phyloP scores from a whole-genome alignment of 2,113 vertebrate genomes.

The Hyaena hyaena region DNA sequence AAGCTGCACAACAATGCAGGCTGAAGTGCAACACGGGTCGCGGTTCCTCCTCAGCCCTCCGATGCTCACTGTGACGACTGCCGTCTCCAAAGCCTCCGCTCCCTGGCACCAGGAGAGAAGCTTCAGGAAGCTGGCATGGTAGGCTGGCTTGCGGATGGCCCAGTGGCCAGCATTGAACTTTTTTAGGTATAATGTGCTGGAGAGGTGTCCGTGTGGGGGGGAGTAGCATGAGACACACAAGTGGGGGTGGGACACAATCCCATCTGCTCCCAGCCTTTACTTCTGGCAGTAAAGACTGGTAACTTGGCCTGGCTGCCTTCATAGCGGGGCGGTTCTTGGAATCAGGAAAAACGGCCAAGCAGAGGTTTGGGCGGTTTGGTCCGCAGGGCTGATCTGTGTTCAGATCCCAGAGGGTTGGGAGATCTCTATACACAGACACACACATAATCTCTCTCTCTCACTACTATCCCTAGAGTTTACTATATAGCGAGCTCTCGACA shows the following conservation, averaged over 20 bases:
- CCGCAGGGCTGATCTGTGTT: not conserved
- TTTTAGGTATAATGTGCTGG: not conserved
- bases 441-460: not conserved
- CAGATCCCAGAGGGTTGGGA: not conserved
- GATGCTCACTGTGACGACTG: fast-evolving
- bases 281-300: not conserved
- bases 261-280: not conserved
- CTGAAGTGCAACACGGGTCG: not conserved
- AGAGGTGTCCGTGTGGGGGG: not conserved
- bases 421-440: not conserved
- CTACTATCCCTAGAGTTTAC: not conserved
- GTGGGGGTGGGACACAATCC: not conserved
- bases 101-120: not conserved
- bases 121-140: not conserved
- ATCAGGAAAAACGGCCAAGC: not conserved
- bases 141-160: not conserved
- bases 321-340: not conserved
- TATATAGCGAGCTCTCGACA: not conserved
- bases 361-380: not conserved
- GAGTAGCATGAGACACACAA: not conserved
- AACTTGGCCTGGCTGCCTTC: not conserved
- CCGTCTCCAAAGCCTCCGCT: fast-evolving
- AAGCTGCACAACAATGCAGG: not conserved
- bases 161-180: not conserved
- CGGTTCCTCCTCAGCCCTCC: not conserved